Conservation (phyloP, 2,888 invertebrate genomes). For the Eilema caniola region DNA sequence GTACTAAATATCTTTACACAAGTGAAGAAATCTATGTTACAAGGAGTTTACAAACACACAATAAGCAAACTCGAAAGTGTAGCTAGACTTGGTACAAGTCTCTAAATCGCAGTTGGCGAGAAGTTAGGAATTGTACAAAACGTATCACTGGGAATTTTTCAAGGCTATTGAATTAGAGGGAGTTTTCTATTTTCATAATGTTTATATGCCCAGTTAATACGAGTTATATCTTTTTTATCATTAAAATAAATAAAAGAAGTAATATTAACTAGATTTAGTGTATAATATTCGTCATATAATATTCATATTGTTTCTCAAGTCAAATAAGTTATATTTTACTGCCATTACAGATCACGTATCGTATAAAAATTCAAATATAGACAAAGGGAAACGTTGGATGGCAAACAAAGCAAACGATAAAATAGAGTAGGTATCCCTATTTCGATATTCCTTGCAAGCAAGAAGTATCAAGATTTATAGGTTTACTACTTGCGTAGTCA, state of each 20-base stretch:
- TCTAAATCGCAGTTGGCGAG: neutral
- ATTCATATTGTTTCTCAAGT: neutral
- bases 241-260: neutral
- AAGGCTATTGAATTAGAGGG: neutral
- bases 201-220: neutral
- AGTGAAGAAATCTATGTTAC: neutral
- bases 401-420: conserved; percentile 24
- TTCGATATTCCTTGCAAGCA: conserved; percentile 19
- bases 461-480: conserved; percentile 21
- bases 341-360: conserved; percentile 18
- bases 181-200: neutral
- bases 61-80: neutral
- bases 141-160: neutral
- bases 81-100: neutral
- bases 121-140: neutral
- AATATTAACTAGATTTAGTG: neutral
- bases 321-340: neutral
- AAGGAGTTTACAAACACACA: neutral
- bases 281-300: neutral
- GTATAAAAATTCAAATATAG: conserved; percentile 23
- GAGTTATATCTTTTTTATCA: neutral
- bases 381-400: conserved; percentile 18
- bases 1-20: neutral
- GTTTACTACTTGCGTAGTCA: conserved; percentile 6
- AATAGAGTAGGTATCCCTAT: conserved; percentile 18